phyloP scores from a whole-genome alignment of 2,113 vertebrate genomes.

The Stigmatopora argus region DNA sequence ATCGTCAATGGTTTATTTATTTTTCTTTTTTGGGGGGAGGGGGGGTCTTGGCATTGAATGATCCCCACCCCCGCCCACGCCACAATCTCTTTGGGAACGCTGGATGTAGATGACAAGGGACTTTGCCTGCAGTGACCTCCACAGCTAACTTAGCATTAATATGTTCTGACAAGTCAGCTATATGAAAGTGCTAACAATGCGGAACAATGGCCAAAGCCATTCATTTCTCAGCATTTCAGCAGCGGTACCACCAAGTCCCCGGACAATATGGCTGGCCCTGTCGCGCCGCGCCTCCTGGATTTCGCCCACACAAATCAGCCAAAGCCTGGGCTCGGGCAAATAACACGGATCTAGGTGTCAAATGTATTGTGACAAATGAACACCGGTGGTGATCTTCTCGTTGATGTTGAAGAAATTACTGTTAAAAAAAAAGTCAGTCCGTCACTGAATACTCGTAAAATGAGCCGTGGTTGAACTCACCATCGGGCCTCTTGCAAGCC shows the following conservation, averaged over 20 bases:
- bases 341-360: neutral
- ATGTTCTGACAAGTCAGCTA: constrained; percentile 52
- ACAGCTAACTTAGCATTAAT: constrained; percentile 43
- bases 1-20: constrained; percentile 21
- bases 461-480: too few species aligned
- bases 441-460: too few species aligned
- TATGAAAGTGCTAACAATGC: constrained; percentile 51
- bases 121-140: constrained; percentile 45
- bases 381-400: neutral
- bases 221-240: constrained; percentile 49
- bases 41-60: constrained; percentile 3
- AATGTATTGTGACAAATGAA: neutral
- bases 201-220: constrained; percentile 37
- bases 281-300: neutral
- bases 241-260: constrained; percentile 8
- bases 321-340: neutral
- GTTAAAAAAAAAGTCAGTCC: too few species aligned
- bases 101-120: constrained; percentile 43
- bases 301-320: constrained; percentile 20
- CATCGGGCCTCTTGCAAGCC: too few species aligned
- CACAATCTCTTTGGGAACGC: neutral
- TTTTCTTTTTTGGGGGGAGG: neutral
- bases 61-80: constrained; percentile 7
- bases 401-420: too few species aligned
- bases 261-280: constrained; percentile 8